Evolutionary conservation across 2,113 vertebrate species (phyloP).

Genomic region (Salvelinus namaycush): DNA sequence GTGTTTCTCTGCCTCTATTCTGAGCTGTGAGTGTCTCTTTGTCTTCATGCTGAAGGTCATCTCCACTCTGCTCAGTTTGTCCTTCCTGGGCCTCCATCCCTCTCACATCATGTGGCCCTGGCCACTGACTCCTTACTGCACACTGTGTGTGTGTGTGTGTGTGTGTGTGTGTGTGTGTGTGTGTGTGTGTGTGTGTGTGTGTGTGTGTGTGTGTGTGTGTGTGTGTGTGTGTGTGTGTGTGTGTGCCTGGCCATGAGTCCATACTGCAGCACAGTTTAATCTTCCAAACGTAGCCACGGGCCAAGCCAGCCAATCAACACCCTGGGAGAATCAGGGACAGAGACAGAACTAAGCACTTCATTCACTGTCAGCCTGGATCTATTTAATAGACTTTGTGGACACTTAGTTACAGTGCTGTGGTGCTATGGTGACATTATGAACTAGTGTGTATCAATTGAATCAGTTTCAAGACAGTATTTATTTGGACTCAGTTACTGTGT

Average conservation of each 20-base stretch:
- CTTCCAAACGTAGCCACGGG: conserved; percentile 62
- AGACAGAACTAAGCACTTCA: conserved; percentile 49
- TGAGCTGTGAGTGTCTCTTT: conserved; percentile 47
- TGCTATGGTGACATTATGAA: conserved; percentile 26
- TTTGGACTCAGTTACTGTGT: too few relatives aligned
- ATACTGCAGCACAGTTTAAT: conserved; percentile 67
- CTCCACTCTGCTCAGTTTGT: conserved; percentile 51
- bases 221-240: too few relatives aligned
- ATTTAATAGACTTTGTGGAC: not conserved
- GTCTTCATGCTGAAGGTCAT: conserved; percentile 68
- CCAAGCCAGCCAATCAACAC: conserved; percentile 60
- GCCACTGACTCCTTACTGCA: conserved; percentile 56
- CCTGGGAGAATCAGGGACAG: conserved; percentile 21
- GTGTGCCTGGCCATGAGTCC: conserved; percentile 36
- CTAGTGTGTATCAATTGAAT: not conserved
- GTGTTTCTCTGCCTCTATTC: conserved; percentile 56
- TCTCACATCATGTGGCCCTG: conserved; percentile 41
- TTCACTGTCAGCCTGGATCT: conserved; percentile 19
- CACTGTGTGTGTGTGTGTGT: not conserved
- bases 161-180: too few relatives aligned
- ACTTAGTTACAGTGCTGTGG: not conserved
- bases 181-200: too few relatives aligned
- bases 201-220: too few relatives aligned
- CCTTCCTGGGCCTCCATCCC: conserved; percentile 54
- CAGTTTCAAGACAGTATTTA: conserved; percentile 1